Evolutionary conservation across 2,888 invertebrate species (phyloP).

Genomic region (Schrankia costaestrigalis): DNA sequence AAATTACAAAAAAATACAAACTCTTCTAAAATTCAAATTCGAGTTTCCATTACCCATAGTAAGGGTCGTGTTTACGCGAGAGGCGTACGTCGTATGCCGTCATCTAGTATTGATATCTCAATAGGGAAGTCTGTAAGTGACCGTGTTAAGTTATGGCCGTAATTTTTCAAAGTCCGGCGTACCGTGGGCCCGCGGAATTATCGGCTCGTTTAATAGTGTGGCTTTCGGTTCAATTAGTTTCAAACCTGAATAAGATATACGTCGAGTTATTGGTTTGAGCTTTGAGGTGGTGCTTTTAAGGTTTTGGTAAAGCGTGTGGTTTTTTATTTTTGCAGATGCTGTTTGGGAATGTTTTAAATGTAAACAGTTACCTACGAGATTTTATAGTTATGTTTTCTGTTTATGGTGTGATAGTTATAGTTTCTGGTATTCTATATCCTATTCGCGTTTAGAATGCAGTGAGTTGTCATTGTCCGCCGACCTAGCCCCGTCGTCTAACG

Average conservation of each 20-base stretch:
- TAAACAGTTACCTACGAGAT: too few species aligned
- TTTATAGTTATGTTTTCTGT: too few species aligned
- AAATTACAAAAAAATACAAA: background rate
- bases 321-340: too few species aligned
- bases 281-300: too few species aligned
- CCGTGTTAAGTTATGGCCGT: constrained; percentile 72
- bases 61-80: constrained; percentile 59
- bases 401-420: too few species aligned
- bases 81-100: constrained; percentile 57
- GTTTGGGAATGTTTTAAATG: too few species aligned
- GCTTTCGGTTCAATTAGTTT: constrained; percentile 70
- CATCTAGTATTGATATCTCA: constrained; percentile 78
- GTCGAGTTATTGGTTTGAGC: constrained; percentile 18
- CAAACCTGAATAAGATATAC: constrained; percentile 28
- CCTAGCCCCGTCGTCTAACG: too few species aligned
- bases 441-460: too few species aligned
- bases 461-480: too few species aligned
- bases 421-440: too few species aligned
- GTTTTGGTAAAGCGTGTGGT: too few species aligned
- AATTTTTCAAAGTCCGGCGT: constrained; percentile 71
- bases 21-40: too few species aligned
- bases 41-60: constrained; percentile 33
- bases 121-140: constrained; percentile 78
- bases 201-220: constrained; percentile 62
- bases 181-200: constrained; percentile 50